Conservation (phyloP, 2,888 invertebrate genomes). For the Tyria jacobaeae region DNA sequence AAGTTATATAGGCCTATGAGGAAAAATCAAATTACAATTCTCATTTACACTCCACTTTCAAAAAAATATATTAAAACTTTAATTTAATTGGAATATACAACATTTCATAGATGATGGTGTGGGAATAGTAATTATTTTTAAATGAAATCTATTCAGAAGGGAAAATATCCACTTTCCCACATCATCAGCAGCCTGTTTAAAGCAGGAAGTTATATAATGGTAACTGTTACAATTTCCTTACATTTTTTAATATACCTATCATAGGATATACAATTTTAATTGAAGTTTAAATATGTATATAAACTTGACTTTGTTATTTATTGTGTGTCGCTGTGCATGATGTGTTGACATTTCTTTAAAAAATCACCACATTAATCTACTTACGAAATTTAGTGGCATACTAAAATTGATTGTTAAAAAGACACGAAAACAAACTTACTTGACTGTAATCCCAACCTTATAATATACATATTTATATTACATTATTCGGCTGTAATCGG, state of each 20-base stretch:
- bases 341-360: too few species aligned
- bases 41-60: not conserved
- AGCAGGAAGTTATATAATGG: not conserved
- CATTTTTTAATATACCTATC: not conserved
- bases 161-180: not conserved
- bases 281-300: too few species aligned
- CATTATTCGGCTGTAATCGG: not conserved
- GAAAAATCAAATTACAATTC: not conserved
- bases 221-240: not conserved
- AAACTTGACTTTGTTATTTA: too few species aligned
- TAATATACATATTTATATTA: not conserved
- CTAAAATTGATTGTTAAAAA: too few species aligned
- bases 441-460: too few species aligned
- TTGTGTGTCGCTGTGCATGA: too few species aligned
- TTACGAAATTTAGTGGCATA: too few species aligned
- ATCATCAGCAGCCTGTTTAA: not conserved
- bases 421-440: too few species aligned
- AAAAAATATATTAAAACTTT: slow-evolving; percentile 1
- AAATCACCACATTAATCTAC: too few species aligned
- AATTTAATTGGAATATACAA: not conserved
- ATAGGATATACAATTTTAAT: not conserved
- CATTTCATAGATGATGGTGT: not conserved
- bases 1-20: not conserved
- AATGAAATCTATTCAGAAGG: not conserved
- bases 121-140: not conserved